phyloP scores from a whole-genome alignment of 1,140 invertebrate genomes.

The Lysiphlebus fabarum region DNA sequence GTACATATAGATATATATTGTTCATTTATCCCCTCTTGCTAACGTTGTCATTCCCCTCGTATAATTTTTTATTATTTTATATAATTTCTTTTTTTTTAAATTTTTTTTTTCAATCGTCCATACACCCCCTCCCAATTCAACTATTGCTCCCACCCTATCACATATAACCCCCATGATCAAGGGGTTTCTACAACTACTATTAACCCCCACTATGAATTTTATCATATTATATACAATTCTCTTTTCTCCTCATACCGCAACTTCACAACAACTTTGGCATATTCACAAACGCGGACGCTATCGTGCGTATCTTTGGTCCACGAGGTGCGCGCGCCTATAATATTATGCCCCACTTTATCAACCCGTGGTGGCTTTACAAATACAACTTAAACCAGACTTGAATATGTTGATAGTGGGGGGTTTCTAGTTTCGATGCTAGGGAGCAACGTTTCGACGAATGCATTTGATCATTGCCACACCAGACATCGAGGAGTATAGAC shows the following conservation, averaged over 20 bases:
- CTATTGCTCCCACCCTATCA: slow-evolving; percentile 9
- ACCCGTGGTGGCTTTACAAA: slow-evolving; percentile 16
- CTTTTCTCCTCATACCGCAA: slow-evolving; percentile 28
- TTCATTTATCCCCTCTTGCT: too few species aligned
- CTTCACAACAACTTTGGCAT: slow-evolving; percentile 8
- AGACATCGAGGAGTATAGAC: slow-evolving; percentile 53
- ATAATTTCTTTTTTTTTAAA: too few species aligned
- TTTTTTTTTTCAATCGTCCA: slow-evolving; percentile 28
- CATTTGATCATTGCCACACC: slow-evolving; percentile 51
- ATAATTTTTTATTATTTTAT: slow-evolving; percentile 1
- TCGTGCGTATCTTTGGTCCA: slow-evolving; percentile 29
- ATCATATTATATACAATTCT: slow-evolving; percentile 8
- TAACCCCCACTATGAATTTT: not conserved
- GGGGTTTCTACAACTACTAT: not conserved
- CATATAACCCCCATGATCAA: not conserved
- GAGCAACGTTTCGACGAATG: slow-evolving; percentile 38
- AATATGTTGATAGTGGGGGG: not conserved
- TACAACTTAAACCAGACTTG: slow-evolving; percentile 1
- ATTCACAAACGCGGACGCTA: slow-evolving; percentile 15
- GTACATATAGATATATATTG: too few species aligned
- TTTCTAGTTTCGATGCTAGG: slow-evolving; percentile 23
- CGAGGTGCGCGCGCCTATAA: slow-evolving; percentile 25
- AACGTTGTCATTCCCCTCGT: slow-evolving; percentile 14
- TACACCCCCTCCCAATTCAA: slow-evolving; percentile 10
- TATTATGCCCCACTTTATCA: slow-evolving; percentile 8